Conservation (phyloP, 2,113 vertebrate genomes). For the Aramus guarauna region DNA sequence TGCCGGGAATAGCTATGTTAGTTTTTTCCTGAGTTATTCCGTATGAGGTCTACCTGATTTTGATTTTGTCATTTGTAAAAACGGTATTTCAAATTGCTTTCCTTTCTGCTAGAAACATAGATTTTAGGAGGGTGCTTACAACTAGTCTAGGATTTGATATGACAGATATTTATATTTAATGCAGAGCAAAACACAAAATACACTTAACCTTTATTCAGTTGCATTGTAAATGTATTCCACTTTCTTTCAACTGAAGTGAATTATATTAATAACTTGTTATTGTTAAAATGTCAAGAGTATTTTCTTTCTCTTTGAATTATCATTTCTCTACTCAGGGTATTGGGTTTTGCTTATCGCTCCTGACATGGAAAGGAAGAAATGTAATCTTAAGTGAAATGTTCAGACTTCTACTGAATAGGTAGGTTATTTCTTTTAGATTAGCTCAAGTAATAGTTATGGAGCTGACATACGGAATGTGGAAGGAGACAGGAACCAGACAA, state of each 20-base stretch:
- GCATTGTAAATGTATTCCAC: conserved; percentile 59
- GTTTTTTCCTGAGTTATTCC: not conserved
- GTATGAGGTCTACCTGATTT: not conserved
- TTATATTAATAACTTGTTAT: conserved; percentile 74
- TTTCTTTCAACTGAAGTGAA: conserved; percentile 62
- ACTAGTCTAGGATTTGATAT: conserved; percentile 49
- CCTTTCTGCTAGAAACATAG: conserved; percentile 25
- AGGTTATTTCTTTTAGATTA: conserved; percentile 57
- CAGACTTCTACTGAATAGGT: conserved; percentile 36
- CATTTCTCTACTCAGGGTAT: conserved; percentile 58
- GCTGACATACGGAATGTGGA: conserved; percentile 9
- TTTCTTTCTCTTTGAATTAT: conserved; percentile 72
- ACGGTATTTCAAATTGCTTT: conserved; percentile 47
- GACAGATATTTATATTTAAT: conserved; percentile 69
- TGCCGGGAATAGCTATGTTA: not conserved
- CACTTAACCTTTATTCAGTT: conserved; percentile 65
- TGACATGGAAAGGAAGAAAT: conserved; percentile 62
- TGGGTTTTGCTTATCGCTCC: conserved; percentile 62
- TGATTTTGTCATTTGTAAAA: conserved; percentile 47
- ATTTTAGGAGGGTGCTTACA: conserved; percentile 38
- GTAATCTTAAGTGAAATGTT: conserved; percentile 64
- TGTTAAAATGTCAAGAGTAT: conserved; percentile 74
- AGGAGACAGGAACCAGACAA: conserved; percentile 35
- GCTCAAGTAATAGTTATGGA: conserved; percentile 33
- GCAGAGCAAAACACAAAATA: conserved; percentile 69